Base-by-base conservation (phyloP, 2,113 vertebrate genomes). In the Speoplatyrhinus poulsoni region DNA sequence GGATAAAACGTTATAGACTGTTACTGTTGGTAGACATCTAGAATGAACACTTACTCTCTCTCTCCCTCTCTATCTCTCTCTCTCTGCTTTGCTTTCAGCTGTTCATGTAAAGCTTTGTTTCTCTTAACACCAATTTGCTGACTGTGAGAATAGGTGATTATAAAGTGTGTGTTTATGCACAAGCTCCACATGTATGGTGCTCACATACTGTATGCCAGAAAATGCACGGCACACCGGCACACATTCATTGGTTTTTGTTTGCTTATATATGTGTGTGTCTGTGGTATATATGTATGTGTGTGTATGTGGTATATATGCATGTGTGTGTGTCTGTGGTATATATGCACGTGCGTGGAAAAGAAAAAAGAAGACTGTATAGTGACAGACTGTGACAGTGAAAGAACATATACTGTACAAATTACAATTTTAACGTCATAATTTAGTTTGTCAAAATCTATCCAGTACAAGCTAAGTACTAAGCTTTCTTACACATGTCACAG, bases 1-100 rank as follows among this genome's bases (percentile, higher is more conserved):
- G 82, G 72, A 91, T 90, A 87, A 90, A 91, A 89, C 82, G 83
- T 88, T 89, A 85, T 91, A 85, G 81, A 83, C 86, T 87, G 75
- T 80, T 84, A 69, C 76, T 74, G 86, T 82, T 55, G 62, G 61
- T 74, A 74, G 79, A 88, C 75, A 77, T 82, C 75, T 73, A 75
- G 75, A 82, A 70, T 85, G 70, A 87, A 88, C 79, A 62, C 57
- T 77, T 62, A 57, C 69, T 57, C 63, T 85, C 76, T 70, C 76
- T 83, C 77, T 70, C 66, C 13, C 49, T 41, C 52, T 26, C 19
- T 19, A 1, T 19, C 19, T 19, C 69, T 54, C 63, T 85, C 52
- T 26, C 36, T 85, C 17, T 46, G 75, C 69, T 80, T 69, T 68
- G 26, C 26, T 26, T 26, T 26, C 72, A 66, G 62, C 66, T 68